These are phyloP conservation scores for Plagiodera versicolora DNA, from an alignment of 2,888 invertebrate genomes.

Conservation along the genomic window DNA sequence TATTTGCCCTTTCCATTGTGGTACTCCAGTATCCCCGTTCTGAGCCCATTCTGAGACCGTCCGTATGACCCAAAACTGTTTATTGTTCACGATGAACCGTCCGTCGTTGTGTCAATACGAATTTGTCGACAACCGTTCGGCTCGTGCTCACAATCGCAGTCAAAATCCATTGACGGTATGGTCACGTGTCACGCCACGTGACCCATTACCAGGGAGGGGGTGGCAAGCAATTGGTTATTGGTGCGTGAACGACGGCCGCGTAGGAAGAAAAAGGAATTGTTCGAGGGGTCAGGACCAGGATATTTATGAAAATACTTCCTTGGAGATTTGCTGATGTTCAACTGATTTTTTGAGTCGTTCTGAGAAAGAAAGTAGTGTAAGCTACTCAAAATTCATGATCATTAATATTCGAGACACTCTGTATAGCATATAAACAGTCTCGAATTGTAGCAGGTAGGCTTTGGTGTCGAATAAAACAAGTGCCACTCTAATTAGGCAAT, in stretches of 20 bases:
- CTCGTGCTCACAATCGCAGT: constrained; percentile 11
- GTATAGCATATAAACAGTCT: too few relatives aligned
- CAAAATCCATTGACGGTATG: constrained; percentile 15
- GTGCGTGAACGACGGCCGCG: not conserved
- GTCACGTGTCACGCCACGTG: constrained; percentile 33
- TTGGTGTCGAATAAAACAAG: too few relatives aligned
- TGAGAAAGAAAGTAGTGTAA: too few relatives aligned
- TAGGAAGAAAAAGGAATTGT: not conserved
- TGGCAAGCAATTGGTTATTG: not conserved
- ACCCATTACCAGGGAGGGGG: not conserved
- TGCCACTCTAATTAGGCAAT: too few relatives aligned
- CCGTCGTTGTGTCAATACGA: constrained; percentile 22
- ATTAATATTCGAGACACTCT: too few relatives aligned
- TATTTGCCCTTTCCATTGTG: not conserved
- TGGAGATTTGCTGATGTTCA: too few relatives aligned
- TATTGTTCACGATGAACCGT: constrained; percentile 14
- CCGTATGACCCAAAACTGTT: not conserved
- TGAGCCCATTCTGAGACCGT: not conserved
- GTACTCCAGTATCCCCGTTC: not conserved
- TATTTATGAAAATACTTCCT: too few relatives aligned
- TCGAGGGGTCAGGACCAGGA: not conserved
- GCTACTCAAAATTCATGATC: too few relatives aligned
- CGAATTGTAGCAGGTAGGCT: too few relatives aligned
- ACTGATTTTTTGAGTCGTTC: too few relatives aligned
- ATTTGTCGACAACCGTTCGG: constrained; percentile 10